Evolutionary conservation across 30 jellyfish, hydroid and myxozoan species (phyloP).

Genomic region (Aurelia coerulea): DNA sequence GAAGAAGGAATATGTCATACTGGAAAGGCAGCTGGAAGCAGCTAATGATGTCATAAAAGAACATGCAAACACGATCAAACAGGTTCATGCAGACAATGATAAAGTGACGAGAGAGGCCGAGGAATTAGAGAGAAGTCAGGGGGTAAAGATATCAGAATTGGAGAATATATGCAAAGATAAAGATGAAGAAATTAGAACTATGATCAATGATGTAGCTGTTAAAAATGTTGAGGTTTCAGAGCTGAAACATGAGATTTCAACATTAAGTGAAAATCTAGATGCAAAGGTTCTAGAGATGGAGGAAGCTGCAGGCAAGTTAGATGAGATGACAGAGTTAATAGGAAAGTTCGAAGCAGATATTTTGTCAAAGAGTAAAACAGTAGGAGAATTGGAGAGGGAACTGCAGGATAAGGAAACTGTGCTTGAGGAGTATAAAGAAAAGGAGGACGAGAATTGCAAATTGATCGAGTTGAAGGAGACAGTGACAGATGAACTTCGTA

Average conservation of each 20-base stretch:
- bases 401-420: slow-evolving; percentile 17
- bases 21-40: slow-evolving; percentile 11
- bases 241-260: not conserved
- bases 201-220: not conserved
- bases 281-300: not conserved
- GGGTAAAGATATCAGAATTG: slow-evolving; percentile 5
- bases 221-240: not conserved
- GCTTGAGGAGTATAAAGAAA: not conserved
- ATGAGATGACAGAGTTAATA: not conserved
- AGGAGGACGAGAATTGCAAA: not conserved
- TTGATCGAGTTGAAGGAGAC: slow-evolving; percentile 11
- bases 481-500: slow-evolving; percentile 1
- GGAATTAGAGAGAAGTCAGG: slow-evolving; percentile 13
- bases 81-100: slow-evolving; percentile 19
- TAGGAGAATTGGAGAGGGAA: not conserved
- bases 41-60: not conserved
- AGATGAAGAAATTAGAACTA: slow-evolving; percentile 24
- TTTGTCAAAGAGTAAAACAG: not conserved
- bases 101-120: slow-evolving; percentile 5
- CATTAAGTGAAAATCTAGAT: not conserved
- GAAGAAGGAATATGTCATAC: not conserved
- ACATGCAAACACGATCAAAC: slow-evolving; percentile 10
- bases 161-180: slow-evolving; percentile 16
- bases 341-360: too few relatives aligned
- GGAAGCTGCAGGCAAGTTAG: slow-evolving; percentile 6